Percentiles rank a stretch among this genome's conserved stretches.
Conservation (phyloP, 2,113 vertebrate genomes). For the Cyprinus carpio region DNA sequence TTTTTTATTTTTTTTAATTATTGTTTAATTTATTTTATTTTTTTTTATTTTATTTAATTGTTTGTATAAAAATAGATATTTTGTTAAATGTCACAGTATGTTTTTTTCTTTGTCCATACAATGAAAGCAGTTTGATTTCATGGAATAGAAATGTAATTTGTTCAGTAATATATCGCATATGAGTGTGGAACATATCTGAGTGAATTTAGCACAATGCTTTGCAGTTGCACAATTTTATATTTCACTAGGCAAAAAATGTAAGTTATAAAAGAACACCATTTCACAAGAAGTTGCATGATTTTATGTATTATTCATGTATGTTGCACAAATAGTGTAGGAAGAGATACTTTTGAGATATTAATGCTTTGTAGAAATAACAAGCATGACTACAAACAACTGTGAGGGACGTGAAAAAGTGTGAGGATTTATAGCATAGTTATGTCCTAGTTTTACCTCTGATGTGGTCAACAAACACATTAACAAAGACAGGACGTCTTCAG, state of each 20-base stretch:
- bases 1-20: too few species aligned
- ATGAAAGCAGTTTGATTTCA: not conserved
- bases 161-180: not conserved
- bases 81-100: not conserved
- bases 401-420: not conserved
- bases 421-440: constrained; percentile 16
- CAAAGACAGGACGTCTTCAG: constrained; percentile 37
- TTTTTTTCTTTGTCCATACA: not conserved
- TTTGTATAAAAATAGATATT: not conserved
- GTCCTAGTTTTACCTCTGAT: constrained; percentile 29
- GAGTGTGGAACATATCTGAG: not conserved
- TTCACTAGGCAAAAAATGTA: not conserved
- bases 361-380: not conserved
- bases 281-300: not conserved
- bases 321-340: not conserved
- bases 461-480: constrained; percentile 25
- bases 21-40: too few species aligned
- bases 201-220: not conserved
- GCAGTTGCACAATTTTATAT: not conserved
- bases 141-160: not conserved
- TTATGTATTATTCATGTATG: not conserved
- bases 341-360: not conserved
- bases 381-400: not conserved
- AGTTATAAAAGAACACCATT: not conserved
- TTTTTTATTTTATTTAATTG: not conserved